Percentiles rank a stretch among this genome's conserved stretches.
Conservation (phyloP, 2,888 invertebrate genomes). For the Polydrusus cervinus region DNA sequence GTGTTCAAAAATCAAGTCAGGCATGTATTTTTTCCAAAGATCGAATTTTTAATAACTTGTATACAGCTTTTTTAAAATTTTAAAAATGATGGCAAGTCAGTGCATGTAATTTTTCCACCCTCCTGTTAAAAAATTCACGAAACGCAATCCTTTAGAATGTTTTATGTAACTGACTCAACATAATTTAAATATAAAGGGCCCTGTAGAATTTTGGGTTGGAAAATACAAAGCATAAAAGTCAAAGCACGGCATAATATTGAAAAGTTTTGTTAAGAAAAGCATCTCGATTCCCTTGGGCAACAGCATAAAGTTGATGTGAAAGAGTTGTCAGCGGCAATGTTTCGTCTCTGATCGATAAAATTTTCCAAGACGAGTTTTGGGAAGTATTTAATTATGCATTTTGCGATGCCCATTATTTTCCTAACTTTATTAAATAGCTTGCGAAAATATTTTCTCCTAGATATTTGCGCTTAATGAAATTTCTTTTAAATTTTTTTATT, state of each 20-base stretch:
- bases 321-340: conserved; percentile 69
- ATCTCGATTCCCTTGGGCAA: conserved; percentile 66
- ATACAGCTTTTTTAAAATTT: too few species aligned
- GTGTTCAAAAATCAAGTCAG: too few species aligned
- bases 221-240: conserved; percentile 67
- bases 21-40: too few species aligned
- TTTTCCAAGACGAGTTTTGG: conserved; percentile 44
- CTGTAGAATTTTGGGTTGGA: conserved; percentile 59
- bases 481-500: conserved; percentile 8
- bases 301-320: conserved; percentile 68
- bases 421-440: conserved; percentile 44
- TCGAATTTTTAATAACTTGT: too few species aligned
- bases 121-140: neutral
- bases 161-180: conserved; percentile 5
- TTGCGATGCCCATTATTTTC: conserved; percentile 37
- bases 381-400: conserved; percentile 49
- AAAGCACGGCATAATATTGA: conserved; percentile 66
- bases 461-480: conserved; percentile 25
- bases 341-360: conserved; percentile 67
- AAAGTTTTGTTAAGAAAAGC: conserved; percentile 68
- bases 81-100: neutral
- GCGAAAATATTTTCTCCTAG: conserved; percentile 30
- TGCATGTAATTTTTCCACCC: neutral
- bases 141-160: neutral
- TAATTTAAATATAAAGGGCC: conserved; percentile 27